Conservation (phyloP, 2,113 vertebrate genomes). For the Chiloscyllium plagiosum region DNA sequence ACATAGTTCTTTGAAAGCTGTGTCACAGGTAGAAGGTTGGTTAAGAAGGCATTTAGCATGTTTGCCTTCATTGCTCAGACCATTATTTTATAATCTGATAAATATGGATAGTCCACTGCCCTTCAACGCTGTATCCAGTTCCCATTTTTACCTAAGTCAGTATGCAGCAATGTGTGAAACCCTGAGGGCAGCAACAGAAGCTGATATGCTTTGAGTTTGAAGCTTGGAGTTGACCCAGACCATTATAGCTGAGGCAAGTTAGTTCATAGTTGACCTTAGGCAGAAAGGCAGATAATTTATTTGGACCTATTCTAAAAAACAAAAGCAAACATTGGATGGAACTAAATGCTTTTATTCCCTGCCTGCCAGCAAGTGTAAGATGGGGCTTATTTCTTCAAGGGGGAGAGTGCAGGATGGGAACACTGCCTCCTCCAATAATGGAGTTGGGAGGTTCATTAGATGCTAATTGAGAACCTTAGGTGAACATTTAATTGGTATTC, state of each 20-base stretch:
- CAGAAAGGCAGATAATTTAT: not conserved
- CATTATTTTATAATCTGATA: not conserved
- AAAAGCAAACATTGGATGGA: not conserved
- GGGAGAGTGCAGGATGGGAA: too few relatives aligned
- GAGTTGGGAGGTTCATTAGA: too few relatives aligned
- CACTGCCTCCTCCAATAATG: too few relatives aligned
- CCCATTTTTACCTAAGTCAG: not conserved
- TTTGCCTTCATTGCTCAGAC: too few relatives aligned
- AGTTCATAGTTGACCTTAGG: not conserved
- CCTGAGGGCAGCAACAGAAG: not conserved
- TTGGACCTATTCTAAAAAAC: not conserved
- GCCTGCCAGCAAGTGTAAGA: too few relatives aligned
- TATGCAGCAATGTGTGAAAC: not conserved
- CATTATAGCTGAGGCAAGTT: not conserved
- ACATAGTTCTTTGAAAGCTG: too few relatives aligned
- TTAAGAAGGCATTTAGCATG: too few relatives aligned
- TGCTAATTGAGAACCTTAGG: too few relatives aligned
- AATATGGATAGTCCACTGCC: not conserved
- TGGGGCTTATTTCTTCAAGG: too few relatives aligned
- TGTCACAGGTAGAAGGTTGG: too few relatives aligned
- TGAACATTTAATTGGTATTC: not conserved
- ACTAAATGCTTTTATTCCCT: too few relatives aligned
- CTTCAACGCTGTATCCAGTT: not conserved
- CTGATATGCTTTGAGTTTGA: not conserved
- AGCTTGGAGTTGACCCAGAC: not conserved